These are phyloP conservation scores for Erethizon dorsatum DNA, from an alignment of 2,797 vertebrate genomes.

Conservation along the genomic window DNA sequence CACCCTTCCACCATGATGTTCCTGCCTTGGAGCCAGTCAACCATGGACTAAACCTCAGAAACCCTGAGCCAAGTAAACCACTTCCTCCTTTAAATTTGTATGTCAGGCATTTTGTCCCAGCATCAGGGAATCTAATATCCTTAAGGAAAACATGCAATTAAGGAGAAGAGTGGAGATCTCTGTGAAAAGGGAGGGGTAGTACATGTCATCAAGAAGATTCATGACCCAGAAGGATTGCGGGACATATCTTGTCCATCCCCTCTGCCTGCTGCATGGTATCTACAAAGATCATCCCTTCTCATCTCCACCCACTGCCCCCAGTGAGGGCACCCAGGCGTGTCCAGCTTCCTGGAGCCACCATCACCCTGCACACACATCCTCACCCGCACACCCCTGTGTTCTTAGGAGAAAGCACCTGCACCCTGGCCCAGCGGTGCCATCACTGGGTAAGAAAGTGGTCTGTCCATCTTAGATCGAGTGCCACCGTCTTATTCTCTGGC, in stretches of 20 bases:
- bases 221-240: fast-evolving
- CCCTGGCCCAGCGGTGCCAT: fast-evolving
- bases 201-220: fast-evolving
- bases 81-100: neutral
- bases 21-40: neutral
- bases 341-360: neutral
- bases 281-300: fast-evolving
- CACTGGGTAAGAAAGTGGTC: fast-evolving
- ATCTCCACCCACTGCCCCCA: fast-evolving
- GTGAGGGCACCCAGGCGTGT: neutral
- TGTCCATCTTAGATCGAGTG: too few species aligned
- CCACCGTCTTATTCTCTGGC: too few species aligned
- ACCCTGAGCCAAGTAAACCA: neutral
- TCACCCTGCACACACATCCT: neutral
- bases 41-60: neutral
- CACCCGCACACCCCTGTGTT: fast-evolving
- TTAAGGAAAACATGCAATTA: neutral
- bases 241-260: fast-evolving
- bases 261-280: neutral
- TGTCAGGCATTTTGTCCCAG: neutral
- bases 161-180: neutral
- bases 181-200: too few species aligned
- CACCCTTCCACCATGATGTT: neutral
- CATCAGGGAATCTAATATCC: neutral
- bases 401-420: fast-evolving